Evolutionary conservation across 30 jellyfish, hydroid and myxozoan genomes (phyloP), one percentile per base, ranked within the genome.

Genomic region (Phacellophora camtschatica): DNA sequence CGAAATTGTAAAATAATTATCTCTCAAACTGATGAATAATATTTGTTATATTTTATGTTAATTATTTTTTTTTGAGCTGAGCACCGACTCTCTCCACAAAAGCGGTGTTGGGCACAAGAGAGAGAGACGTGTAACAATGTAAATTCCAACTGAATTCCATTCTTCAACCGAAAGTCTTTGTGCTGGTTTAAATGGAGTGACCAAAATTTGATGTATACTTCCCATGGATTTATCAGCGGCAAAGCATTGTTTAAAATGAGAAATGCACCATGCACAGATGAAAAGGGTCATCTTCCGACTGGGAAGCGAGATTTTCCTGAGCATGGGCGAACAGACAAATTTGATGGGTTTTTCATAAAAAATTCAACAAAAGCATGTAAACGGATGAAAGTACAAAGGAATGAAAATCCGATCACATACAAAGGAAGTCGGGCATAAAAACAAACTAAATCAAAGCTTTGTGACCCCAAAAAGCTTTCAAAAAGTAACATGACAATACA

Each of bases 361-460:
- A 16, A 23, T 16, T 28, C n/a, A 28, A 1, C 5, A 9, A 46
- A 46, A 46, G 20, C 30, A 16, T 46, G 61, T 10, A 11, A 46
- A 46, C 61, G 61, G 61, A 46, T 16, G 61, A 46, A 51, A 51
- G 27, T 42, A 56, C 20, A 34, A 39, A 0, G 2, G 64, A 53
- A 20, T 27, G 74, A 46, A 50, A 73, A 73, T 4, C 42, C 74
- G 15, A 5, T 50, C 45, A 36, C 45, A 33, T 50, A 2, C 15
- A 48, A 37, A 51, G 63, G 74, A 50, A 73, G 32, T 55, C 56
- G 72, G 54, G 33, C 75, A 73, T 73, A 73, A 73, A 67, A 67
- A 73, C 75, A 50, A 30, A 32, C 86, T 11, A 46, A 11, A 11
- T 46, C 7, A 46, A 39, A 39, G 20, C 20, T 46, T 46, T 11